Percentiles rank a stretch among this genome's conserved stretches.
phyloP scores from a whole-genome alignment of 2,888 invertebrate species.

The Campopleginae sp. region DNA sequence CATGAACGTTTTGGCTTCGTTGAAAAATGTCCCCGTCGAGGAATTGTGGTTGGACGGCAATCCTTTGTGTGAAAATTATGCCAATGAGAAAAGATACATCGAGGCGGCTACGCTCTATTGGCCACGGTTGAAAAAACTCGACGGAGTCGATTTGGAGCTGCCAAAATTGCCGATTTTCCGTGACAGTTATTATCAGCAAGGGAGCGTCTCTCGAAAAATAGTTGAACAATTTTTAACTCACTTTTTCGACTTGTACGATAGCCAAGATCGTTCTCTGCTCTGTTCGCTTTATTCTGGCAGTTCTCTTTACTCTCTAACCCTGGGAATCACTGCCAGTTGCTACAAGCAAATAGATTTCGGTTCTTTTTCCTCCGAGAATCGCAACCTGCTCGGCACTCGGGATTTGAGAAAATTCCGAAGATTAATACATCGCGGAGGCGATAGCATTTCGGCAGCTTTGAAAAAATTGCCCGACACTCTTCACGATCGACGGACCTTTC shows the following conservation, averaged over 20 bases:
- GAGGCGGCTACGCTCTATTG: constrained; percentile 85
- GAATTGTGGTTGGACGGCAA: constrained; percentile 89
- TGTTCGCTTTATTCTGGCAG: constrained; percentile 87
- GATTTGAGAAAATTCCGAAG: constrained; percentile 69
- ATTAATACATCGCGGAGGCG: constrained; percentile 75
- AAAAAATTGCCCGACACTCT: constrained; percentile 85
- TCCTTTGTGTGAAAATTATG: constrained; percentile 88
- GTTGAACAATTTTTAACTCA: constrained; percentile 88
- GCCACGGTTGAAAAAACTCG: constrained; percentile 85
- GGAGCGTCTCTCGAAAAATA: constrained; percentile 77
- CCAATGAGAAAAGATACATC: constrained; percentile 87
- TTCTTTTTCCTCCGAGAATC: constrained; percentile 77
- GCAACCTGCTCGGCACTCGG: constrained; percentile 83
- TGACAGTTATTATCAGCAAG: constrained; percentile 71
- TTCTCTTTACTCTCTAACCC: constrained; percentile 87
- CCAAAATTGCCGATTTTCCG: constrained; percentile 73
- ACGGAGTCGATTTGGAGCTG: constrained; percentile 84
- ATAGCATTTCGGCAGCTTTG: constrained; percentile 75
- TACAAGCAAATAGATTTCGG: constrained; percentile 79
- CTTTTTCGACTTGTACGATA: constrained; percentile 89
- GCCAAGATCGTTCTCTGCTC: constrained; percentile 85
- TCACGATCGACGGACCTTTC: constrained; percentile 86
- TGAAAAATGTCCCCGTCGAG: constrained; percentile 83
- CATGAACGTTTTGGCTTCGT: constrained; percentile 77
- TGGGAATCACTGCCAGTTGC: constrained; percentile 73